Evolutionary conservation across 2,797 vertebrate genomes (phyloP).

Genomic region (Chaunax sp.): DNA sequence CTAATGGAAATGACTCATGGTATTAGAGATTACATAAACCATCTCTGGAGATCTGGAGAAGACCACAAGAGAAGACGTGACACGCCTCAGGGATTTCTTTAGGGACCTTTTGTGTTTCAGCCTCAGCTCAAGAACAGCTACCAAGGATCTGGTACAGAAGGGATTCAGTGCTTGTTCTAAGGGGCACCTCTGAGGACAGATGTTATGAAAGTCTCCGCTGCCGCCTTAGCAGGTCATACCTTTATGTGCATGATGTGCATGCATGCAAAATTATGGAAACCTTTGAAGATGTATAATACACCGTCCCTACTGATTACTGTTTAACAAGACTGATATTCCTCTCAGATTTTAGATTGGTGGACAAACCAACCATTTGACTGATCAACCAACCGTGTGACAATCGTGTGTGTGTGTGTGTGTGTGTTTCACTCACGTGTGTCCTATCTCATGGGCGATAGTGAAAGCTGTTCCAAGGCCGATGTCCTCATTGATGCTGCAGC

Average conservation of each 20-base stretch:
- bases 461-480: constrained; percentile 97
- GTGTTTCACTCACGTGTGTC: constrained; percentile 92
- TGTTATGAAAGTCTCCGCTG: background rate
- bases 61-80: constrained; percentile 17
- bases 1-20: constrained; percentile 49
- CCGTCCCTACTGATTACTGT: too few species aligned
- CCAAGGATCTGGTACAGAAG: background rate
- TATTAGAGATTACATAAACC: too few species aligned
- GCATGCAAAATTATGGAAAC: background rate
- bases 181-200: background rate
- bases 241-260: background rate
- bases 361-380: too few species aligned
- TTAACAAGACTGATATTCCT: background rate
- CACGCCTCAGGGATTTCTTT: constrained; percentile 15
- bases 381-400: too few species aligned
- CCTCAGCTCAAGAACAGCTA: constrained; percentile 2
- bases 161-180: background rate
- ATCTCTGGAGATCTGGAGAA: too few species aligned
- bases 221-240: background rate
- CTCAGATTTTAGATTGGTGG: background rate
- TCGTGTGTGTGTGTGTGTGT: background rate
- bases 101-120: constrained; percentile 21
- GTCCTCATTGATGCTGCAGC: constrained; percentile 99
- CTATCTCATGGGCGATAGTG: constrained; percentile 98
- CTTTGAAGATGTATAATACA: too few species aligned